Evolutionary conservation across 1,140 invertebrate species (phyloP), one percentile per base, ranked within the genome.

Genomic region (Andricus grossulariae): DNA sequence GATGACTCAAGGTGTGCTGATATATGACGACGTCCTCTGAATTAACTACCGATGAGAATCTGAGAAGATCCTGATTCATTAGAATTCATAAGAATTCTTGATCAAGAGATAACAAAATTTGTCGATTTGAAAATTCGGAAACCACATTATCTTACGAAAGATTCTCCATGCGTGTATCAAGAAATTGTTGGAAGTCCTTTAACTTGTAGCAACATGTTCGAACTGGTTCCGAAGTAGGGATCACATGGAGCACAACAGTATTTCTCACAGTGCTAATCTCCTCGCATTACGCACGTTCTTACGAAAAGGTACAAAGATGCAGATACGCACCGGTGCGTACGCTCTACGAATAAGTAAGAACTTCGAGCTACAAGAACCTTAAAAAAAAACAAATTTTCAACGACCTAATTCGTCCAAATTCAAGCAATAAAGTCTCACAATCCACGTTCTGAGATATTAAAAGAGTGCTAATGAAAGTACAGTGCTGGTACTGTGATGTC

Each of bases 401-500:
- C 0, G 10, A 45, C 39, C 10, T 10, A 45, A 10, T 45, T 45
- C 10, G 39, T 8, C 39, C 7, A 45, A 45, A 45, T 45, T 4
- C 7, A 45, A 7, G 10, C 39, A 45, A 8, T 0, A 45, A 45
- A 45, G 8, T 11, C 39, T 45, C 10, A 45, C 39, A 45, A 45
- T 45, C 39, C 10, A 11, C 7, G 6, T 45, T 45, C 10, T 45
- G 39, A 45, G 39, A 45, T 45, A 45, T 45, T 21, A 2, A 15
- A 66, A 13, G 25, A 12, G 21, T 1, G 39, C 32, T 12, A 39
- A 32, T 50, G 55, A 21, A 70, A 25, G 71, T 72, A 85, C 81
- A 83, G 77, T 78, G 39, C 78, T 21, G 19, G 78, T 77, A 81
- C 83, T 84, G 82, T 83, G 76, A 78, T 82, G 80, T 79, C 77